These are phyloP conservation scores for Diadumene lineata DNA, from an alignment of 92 coral and sea anemone genomes.

Conservation along the genomic window DNA sequence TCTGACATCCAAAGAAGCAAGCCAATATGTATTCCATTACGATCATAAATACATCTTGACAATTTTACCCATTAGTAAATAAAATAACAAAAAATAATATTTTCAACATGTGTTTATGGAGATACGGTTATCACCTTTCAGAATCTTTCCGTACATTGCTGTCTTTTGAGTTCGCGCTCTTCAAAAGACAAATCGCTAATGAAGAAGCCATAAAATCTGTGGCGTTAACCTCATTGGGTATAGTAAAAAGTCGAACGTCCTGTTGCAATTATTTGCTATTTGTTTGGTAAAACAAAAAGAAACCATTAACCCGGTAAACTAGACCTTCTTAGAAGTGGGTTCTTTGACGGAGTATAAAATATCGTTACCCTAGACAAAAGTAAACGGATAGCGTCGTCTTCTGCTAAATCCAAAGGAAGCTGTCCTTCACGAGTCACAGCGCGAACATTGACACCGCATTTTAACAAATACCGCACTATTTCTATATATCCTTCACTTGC, in stretches of 20 bases:
- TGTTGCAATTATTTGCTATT: neutral
- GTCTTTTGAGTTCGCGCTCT: too few relatives aligned
- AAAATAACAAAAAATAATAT: too few relatives aligned
- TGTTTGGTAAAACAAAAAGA: neutral
- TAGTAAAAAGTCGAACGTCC: too few relatives aligned
- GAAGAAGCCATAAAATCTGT: too few relatives aligned
- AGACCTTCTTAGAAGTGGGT: constrained; percentile 21
- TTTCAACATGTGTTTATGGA: too few relatives aligned
- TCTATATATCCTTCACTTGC: constrained; percentile 92
- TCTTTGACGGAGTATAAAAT: constrained; percentile 41
- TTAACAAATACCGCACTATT: constrained; percentile 76
- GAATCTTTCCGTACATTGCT: too few relatives aligned
- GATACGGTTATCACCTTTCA: too few relatives aligned
- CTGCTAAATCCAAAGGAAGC: constrained; percentile 82
- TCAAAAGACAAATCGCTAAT: too few relatives aligned
- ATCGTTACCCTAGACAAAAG: constrained; percentile 68
- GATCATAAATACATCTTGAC: too few relatives aligned
- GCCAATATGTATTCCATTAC: neutral
- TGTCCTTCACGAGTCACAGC: constrained; percentile 67
- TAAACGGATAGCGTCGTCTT: constrained; percentile 71
- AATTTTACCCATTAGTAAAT: too few relatives aligned
- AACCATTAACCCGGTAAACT: constrained; percentile 54
- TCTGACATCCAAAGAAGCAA: neutral
- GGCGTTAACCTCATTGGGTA: too few relatives aligned
- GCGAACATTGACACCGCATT: constrained; percentile 68